These are phyloP conservation scores for Armadillidium nasatum DNA, from an alignment of 1,140 invertebrate species.

Conservation along the genomic window DNA sequence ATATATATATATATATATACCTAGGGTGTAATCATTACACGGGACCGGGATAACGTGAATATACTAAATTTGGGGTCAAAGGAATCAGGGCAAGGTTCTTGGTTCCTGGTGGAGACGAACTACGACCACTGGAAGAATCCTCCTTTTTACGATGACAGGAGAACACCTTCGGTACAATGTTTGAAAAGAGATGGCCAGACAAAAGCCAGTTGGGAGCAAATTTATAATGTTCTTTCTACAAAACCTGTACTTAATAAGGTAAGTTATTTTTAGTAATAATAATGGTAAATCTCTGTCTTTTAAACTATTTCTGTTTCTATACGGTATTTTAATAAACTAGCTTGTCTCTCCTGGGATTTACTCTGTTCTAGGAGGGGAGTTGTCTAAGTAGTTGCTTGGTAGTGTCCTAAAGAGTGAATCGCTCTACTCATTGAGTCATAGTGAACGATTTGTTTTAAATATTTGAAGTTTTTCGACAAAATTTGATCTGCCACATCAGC, in stretches of 20 bases:
- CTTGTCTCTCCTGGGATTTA: too few species aligned
- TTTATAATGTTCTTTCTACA: conserved; percentile 56
- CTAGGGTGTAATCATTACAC: conserved; percentile 50
- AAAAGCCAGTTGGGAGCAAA: conserved; percentile 44
- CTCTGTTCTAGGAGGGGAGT: too few species aligned
- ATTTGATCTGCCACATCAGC: too few species aligned
- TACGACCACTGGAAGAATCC: conserved; percentile 59
- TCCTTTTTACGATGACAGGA: conserved; percentile 56
- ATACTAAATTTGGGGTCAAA: conserved; percentile 43
- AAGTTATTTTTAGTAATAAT: too few species aligned
- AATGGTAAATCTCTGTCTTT: too few species aligned
- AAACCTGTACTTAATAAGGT: conserved; percentile 57
- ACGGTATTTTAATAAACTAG: too few species aligned
- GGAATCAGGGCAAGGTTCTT: conserved; percentile 44
- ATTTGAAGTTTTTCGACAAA: too few species aligned
- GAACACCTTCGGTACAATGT: conserved; percentile 54
- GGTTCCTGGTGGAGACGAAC: conserved; percentile 60
- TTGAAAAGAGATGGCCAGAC: conserved; percentile 50
- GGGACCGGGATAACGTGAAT: conserved; percentile 46
- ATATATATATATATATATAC: conserved; percentile 21
- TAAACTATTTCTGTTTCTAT: too few species aligned
- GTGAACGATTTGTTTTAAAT: too few species aligned
- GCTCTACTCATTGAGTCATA: too few species aligned
- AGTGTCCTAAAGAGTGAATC: too few species aligned
- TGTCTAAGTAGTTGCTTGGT: too few species aligned